Percentiles rank a stretch among this genome's conserved stretches.
Conservation (phyloP, 2,888 invertebrate genomes). For the Tetragnatha montana region DNA sequence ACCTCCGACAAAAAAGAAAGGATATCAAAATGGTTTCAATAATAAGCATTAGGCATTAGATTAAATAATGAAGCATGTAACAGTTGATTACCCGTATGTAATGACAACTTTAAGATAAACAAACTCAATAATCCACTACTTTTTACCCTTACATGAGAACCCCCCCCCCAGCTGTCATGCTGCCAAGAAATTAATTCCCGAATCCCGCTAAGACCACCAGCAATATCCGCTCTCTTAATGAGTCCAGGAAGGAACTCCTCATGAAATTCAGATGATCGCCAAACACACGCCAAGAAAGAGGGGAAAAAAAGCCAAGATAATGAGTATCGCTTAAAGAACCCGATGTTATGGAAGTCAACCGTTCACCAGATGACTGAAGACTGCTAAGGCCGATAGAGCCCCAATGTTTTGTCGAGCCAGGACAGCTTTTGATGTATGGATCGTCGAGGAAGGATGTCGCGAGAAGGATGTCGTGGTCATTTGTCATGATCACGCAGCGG, state of each 20-base stretch:
- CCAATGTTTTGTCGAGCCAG: background rate
- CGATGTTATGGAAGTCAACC: background rate
- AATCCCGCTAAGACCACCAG: background rate
- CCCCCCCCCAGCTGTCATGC: background rate
- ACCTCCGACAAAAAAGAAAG: no score
- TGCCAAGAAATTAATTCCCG: conserved; percentile 24
- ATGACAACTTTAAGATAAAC: no score
- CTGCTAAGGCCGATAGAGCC: background rate
- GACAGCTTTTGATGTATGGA: conserved; percentile 21
- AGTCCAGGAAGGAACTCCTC: conserved; percentile 5
- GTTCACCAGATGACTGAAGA: background rate
- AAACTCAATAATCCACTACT: no score
- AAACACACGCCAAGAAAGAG: conserved; percentile 15
- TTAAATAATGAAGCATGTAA: no score
- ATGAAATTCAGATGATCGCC: conserved; percentile 46
- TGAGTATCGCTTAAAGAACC: conserved; percentile 15
- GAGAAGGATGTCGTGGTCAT: conserved; percentile 17
- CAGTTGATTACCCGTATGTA: no score
- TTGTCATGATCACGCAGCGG: conserved; percentile 5
- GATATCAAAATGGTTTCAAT: no score
- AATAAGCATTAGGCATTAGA: no score
- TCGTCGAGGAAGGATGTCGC: background rate
- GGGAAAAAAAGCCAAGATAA: background rate
- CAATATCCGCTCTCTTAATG: conserved; percentile 12
- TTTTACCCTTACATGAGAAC: background rate